phyloP scores from a whole-genome alignment of 2,797 vertebrate species.

The Brachyrhaphis roseni region DNA sequence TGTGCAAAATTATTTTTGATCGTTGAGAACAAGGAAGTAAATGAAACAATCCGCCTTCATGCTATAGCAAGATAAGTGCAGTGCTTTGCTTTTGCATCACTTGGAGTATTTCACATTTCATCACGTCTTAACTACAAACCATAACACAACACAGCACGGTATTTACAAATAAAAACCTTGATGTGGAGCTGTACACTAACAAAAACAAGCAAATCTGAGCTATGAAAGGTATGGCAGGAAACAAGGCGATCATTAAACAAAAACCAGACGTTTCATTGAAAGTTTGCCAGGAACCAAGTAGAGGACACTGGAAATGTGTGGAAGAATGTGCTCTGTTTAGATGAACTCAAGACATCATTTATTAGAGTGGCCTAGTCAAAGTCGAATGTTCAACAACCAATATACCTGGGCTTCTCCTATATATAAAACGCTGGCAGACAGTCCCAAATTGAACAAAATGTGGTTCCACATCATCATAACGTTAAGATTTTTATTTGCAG shows the following conservation, averaged over 20 bases:
- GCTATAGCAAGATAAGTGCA: conserved; percentile 1
- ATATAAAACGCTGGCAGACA: not conserved
- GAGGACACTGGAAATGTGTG: not conserved
- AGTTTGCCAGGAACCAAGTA: not conserved
- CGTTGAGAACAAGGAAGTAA: conserved; percentile 28
- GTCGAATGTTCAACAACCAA: not conserved
- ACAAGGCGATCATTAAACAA: not conserved
- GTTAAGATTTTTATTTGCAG: not conserved
- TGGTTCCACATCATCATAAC: not conserved
- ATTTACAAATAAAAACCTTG: not conserved
- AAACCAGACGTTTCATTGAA: not conserved
- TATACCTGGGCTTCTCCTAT: not conserved
- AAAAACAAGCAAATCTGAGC: not conserved
- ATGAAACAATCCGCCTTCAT: conserved; percentile 24
- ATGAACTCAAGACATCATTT: not conserved
- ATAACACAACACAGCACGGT: not conserved
- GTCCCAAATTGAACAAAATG: not conserved
- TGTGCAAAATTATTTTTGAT: conserved; percentile 33
- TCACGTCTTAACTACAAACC: not conserved
- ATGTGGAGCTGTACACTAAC: not conserved
- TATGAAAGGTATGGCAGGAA: not conserved
- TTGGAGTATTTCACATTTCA: not conserved
- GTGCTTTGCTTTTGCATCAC: not conserved
- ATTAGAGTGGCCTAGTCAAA: not conserved
- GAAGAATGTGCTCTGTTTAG: not conserved